Conservation (phyloP, 2,797 vertebrate genomes). For the Meriones psammophilus region DNA sequence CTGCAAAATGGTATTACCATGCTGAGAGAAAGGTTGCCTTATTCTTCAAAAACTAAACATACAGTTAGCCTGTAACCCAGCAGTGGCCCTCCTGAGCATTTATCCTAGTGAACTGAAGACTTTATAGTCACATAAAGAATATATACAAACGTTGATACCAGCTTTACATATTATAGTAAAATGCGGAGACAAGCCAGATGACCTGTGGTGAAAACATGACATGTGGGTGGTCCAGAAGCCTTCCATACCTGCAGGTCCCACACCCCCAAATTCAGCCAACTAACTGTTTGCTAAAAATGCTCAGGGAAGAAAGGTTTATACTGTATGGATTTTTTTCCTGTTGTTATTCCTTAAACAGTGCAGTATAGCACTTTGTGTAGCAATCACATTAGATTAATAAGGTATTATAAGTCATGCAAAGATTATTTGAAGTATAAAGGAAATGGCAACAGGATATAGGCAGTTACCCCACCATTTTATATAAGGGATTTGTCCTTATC, state of each 20-base stretch:
- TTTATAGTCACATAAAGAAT: background rate
- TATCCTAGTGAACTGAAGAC: conserved; percentile 11
- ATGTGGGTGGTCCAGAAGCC: background rate
- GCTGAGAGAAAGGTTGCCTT: background rate
- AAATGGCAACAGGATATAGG: background rate
- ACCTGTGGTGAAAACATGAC: background rate
- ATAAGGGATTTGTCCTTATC: background rate
- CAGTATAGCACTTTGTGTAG: background rate
- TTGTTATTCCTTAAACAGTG: background rate
- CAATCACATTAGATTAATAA: background rate
- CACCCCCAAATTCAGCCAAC: background rate
- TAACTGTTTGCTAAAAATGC: background rate
- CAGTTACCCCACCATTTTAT: background rate
- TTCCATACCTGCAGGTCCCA: background rate
- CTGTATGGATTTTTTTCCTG: background rate
- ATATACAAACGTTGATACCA: background rate
- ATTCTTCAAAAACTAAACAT: background rate
- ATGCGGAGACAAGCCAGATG: conserved; percentile 11
- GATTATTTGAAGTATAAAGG: background rate
- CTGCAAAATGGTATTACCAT: background rate
- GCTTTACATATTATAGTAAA: background rate
- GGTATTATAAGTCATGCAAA: background rate
- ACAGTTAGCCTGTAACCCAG: background rate
- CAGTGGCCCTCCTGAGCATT: background rate
- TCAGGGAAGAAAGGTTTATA: background rate